Evolutionary conservation across 2,113 vertebrate species (phyloP), one percentile per base, ranked within the genome.

Genomic region (Cromileptes altivelis): DNA sequence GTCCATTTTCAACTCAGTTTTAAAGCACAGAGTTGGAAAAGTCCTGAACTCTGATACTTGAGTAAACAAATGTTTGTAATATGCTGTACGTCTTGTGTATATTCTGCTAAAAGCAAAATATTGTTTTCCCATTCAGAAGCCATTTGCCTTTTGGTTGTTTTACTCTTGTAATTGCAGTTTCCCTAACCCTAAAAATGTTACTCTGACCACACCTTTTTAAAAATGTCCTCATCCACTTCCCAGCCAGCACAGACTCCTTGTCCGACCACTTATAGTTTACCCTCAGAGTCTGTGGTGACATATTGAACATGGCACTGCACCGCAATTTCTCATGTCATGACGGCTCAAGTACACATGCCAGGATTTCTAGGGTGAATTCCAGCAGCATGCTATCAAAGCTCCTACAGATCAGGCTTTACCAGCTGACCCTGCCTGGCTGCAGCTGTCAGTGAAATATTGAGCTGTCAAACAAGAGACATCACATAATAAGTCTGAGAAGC

Each of bases 391-490:
- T 84, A 45, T 62, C 50, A 71, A 25, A 47, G 47, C 70, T 65
- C 27, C 57, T 15, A 25, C 58, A 57, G 63, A 67, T 84, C 70
- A 79, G 3, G 37, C 71, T 21, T 67, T 37, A 65, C 63, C 57
- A 63, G 53, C 62, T 55, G 62, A 75, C 71, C 63, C 53, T 47
- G 64, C 3, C 49, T 42, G 47, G 67, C 64, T 72, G 17, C 63
- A 73, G 53, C 75, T 77, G 62, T 49, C 71, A 40, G 62, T 74
- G 55, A 87, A 71, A 30, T 78, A 85, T 76, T 71, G 65, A 85
- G 53, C 57, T 88, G 81, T 84, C 82, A 73, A 49, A 75, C 37
- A 60, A n/a, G 27, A 60, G 56, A 65, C 25, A 63, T 37, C 71
- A 45, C 55, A 42, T 11, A 42, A 62, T 62, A 56, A 23, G 45